Conservation (phyloP, 1,140 invertebrate genomes). For the Babylonia areolata region DNA sequence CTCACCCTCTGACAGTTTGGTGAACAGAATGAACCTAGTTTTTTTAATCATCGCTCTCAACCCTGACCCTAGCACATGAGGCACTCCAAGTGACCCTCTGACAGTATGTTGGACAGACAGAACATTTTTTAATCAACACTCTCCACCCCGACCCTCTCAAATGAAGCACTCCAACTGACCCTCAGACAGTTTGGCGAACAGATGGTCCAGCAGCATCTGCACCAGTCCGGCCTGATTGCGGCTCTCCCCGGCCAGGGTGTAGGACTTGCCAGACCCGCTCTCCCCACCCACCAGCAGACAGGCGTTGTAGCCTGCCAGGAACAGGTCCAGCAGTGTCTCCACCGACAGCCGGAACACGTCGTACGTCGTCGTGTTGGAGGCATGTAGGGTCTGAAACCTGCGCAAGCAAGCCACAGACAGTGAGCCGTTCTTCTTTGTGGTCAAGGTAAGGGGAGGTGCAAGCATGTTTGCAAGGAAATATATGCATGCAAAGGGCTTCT, state of each 20-base stretch:
- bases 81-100: too few species aligned
- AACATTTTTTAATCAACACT: too few species aligned
- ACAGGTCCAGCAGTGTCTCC: slow-evolving; percentile 60
- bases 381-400: slow-evolving; percentile 60
- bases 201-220: slow-evolving; percentile 61
- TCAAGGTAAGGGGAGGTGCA: neutral
- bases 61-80: too few species aligned
- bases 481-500: too few species aligned
- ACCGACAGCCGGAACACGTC: slow-evolving; percentile 62
- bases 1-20: too few species aligned
- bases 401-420: slow-evolving; percentile 9
- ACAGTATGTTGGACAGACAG: too few species aligned
- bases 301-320: slow-evolving; percentile 64
- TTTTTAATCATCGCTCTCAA: too few species aligned
- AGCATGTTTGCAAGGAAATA: too few species aligned
- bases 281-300: slow-evolving; percentile 65
- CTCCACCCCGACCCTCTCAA: too few species aligned
- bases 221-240: slow-evolving; percentile 57
- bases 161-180: too few species aligned
- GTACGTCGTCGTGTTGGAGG: slow-evolving; percentile 54
- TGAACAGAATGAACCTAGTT: too few species aligned
- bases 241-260: slow-evolving; percentile 60
- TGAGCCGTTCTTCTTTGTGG: neutral
- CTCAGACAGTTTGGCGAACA: slow-evolving; percentile 62
- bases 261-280: slow-evolving; percentile 65